These are phyloP conservation scores for Probosciger aterrimus DNA, from an alignment of 2,113 vertebrate species.

Conservation along the genomic window DNA sequence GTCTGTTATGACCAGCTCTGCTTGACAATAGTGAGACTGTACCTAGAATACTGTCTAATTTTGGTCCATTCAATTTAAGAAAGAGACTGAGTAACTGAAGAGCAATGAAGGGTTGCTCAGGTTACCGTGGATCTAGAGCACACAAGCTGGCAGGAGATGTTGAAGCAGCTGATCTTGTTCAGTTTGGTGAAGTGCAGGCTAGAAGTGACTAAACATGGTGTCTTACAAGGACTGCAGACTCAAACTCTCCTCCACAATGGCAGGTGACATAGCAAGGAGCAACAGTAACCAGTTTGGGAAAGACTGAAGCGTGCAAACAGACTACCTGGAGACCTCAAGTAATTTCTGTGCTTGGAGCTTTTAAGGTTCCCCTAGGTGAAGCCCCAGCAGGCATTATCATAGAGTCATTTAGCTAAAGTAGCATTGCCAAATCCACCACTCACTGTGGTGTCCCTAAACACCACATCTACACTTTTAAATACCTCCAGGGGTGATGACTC, in stretches of 20 bases:
- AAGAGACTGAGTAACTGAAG: background rate
- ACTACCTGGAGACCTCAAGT: background rate
- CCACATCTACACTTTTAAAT: background rate
- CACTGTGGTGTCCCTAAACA: background rate
- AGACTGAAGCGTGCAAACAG: background rate
- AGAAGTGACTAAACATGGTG: rapidly evolving
- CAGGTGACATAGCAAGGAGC: background rate
- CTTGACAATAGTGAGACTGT: background rate
- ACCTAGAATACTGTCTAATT: background rate
- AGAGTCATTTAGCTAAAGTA: background rate
- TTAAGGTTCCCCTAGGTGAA: background rate
- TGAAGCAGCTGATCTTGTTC: background rate
- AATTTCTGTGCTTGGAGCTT: background rate
- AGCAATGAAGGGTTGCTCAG: background rate
- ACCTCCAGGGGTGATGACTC: background rate
- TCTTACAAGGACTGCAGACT: background rate
- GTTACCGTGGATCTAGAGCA: background rate
- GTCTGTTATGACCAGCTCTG: background rate
- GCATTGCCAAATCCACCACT: background rate
- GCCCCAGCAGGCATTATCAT: background rate
- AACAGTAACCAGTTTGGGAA: background rate
- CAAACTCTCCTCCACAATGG: background rate
- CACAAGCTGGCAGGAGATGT: background rate
- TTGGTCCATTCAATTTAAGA: background rate
- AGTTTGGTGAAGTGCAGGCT: background rate